Evolutionary conservation across 2,797 vertebrate genomes (phyloP).

Genomic region (Hemibagrus guttatus): DNA sequence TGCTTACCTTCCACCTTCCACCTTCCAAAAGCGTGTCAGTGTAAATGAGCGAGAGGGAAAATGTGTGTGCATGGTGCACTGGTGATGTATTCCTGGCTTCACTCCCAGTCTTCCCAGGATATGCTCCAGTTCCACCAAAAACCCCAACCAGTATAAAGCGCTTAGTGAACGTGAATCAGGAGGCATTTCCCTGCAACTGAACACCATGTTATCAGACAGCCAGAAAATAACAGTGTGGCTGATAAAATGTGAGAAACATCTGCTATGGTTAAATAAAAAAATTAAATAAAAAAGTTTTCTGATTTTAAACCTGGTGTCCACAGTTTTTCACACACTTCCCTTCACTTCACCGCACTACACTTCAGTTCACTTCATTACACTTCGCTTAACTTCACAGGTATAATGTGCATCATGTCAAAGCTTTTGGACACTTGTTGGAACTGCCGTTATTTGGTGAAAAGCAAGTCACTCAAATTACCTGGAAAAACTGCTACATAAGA

Average conservation of each 20-base stretch:
- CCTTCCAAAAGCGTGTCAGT: neutral
- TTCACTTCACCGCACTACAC: neutral
- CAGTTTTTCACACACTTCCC: neutral
- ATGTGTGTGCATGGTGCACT: neutral
- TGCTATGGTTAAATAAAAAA: neutral
- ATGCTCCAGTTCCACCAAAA: neutral
- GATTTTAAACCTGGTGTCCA: neutral
- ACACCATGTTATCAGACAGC: neutral
- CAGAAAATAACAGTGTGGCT: neutral
- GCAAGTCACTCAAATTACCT: neutral
- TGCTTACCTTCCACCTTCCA: neutral
- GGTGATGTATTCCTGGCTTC: neutral
- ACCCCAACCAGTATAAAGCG: neutral
- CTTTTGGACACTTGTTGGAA: neutral
- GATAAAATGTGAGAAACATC: neutral
- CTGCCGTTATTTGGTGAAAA: neutral
- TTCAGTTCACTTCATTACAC: slow-evolving; percentile 17
- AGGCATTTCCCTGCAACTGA: neutral
- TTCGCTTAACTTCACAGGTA: slow-evolving; percentile 11
- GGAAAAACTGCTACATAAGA: neutral
- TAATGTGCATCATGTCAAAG: neutral
- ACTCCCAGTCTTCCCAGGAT: neutral
- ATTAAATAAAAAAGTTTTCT: neutral
- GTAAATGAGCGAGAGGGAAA: neutral
- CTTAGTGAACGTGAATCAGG: neutral